phyloP scores from a whole-genome alignment of 2,113 vertebrate genomes.

The Oreotrochilus melanogaster region DNA sequence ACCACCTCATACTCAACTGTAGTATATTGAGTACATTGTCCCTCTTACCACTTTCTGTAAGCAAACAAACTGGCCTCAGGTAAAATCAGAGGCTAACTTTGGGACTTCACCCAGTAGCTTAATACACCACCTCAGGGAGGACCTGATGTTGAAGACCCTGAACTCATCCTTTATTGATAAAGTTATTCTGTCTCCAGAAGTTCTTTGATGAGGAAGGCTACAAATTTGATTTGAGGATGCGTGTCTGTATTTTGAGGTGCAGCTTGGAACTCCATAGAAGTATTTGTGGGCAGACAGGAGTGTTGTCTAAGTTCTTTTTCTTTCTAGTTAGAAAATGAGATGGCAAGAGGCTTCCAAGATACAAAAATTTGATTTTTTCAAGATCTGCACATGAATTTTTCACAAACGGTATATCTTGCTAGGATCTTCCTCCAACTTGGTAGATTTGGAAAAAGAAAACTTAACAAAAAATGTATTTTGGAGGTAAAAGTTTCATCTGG shows the following conservation, averaged over 20 bases:
- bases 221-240: background rate
- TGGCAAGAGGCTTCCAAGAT: background rate
- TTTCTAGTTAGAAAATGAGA: background rate
- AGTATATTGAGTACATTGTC: accelerated
- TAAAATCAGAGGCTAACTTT: background rate
- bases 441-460: background rate
- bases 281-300: background rate
- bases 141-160: background rate
- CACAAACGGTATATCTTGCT: background rate
- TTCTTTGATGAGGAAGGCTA: background rate
- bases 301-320: background rate
- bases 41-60: accelerated
- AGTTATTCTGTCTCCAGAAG: background rate
- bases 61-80: background rate
- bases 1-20: accelerated
- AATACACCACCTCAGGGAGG: accelerated
- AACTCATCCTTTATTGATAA: background rate
- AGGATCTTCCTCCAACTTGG: background rate
- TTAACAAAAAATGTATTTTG: background rate
- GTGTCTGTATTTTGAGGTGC: background rate
- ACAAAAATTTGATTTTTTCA: background rate
- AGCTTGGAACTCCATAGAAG: background rate
- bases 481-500: background rate
- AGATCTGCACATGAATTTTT: background rate
- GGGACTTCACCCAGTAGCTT: background rate